Evolutionary conservation across 2,113 vertebrate species (phyloP).

Genomic region (Fukomys damarensis): DNA sequence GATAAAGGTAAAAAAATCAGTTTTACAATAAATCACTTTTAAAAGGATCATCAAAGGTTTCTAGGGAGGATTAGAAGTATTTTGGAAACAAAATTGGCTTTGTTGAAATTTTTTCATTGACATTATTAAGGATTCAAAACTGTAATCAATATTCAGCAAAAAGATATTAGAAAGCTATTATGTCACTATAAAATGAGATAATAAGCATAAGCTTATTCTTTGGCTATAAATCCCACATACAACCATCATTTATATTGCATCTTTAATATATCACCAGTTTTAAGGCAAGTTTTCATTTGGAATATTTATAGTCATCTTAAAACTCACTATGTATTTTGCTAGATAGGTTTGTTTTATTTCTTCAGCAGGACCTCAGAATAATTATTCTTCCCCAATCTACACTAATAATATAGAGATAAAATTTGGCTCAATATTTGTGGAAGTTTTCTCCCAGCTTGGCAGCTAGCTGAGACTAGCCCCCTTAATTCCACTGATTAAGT

Average conservation of each 20-base stretch:
- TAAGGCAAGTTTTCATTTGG: conserved; percentile 50
- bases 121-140: conserved; percentile 54
- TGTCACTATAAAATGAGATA: conserved; percentile 48
- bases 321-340: conserved; percentile 51
- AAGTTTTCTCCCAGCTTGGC: neutral
- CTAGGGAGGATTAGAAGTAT: neutral
- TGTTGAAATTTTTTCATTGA: conserved; percentile 55
- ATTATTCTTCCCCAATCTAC: neutral
- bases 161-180: conserved; percentile 18
- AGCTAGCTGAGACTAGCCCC: neutral
- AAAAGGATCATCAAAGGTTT: conserved; percentile 13
- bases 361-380: conserved; percentile 12
- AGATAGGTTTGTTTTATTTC: conserved; percentile 51
- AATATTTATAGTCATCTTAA: conserved; percentile 65
- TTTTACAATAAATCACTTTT: conserved; percentile 35
- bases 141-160: conserved; percentile 54
- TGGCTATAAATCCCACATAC: neutral
- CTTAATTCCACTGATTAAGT: conserved; percentile 17
- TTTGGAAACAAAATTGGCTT: neutral
- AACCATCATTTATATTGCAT: conserved; percentile 58
- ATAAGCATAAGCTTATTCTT: conserved; percentile 35
- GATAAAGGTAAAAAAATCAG: neutral
- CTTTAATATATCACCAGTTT: conserved; percentile 1
- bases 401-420: conserved; percentile 3
- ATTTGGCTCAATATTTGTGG: conserved; percentile 36